Evolutionary conservation across 2,797 vertebrate species (phyloP), one percentile per base, ranked within the genome.

Genomic region (Erethizon dorsatum): DNA sequence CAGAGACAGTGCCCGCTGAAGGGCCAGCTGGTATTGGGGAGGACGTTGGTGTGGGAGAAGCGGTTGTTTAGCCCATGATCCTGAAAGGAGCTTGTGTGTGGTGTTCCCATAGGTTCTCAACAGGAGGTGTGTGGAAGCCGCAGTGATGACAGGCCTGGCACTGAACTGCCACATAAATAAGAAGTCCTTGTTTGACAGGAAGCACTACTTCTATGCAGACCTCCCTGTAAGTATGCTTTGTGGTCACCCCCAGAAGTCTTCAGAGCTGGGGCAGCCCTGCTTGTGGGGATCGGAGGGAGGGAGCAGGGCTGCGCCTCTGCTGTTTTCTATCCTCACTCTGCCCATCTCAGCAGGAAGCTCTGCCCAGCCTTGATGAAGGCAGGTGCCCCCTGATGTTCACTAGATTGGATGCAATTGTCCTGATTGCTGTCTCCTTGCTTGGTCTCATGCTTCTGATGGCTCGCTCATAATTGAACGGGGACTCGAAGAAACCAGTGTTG

Each of bases 191-290:
- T 99, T 99, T 98, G 99, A 99, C 99, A 99, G 99, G 98, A 99
- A 99, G 97, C 99, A 99, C 98, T 99, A 99, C 98, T 99, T 99
- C 98, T 99, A 99, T 69, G 99, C 99, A 52, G 99, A 99, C 98
- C 99, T 99, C 95, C 99, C 99, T 26, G 99, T 99, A 98, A 99
- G 99, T 99, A 97, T 85, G 87, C 87, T 69, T 63, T 57, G 26
- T 84, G 86, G 75, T 90, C 22, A 56, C 90, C 91, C 93, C 83
- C 28, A 69, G 0, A 17, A 8, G 78, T 88, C 18, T 45, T 37
- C 95, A 80, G 94, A 91, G 28, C 97, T 17, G 45, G 83, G 52
- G 5, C 61, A 13, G 75, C 57, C 56, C 89, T 75, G 83, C 88
- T 75, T 63, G 0, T 6, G 87, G 67, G 94, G 2, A 0, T 41